Evolutionary conservation across 1,140 invertebrate species (phyloP), one percentile per base, ranked within the genome.

Genomic region (Pseudomyrmex cubaensis): DNA sequence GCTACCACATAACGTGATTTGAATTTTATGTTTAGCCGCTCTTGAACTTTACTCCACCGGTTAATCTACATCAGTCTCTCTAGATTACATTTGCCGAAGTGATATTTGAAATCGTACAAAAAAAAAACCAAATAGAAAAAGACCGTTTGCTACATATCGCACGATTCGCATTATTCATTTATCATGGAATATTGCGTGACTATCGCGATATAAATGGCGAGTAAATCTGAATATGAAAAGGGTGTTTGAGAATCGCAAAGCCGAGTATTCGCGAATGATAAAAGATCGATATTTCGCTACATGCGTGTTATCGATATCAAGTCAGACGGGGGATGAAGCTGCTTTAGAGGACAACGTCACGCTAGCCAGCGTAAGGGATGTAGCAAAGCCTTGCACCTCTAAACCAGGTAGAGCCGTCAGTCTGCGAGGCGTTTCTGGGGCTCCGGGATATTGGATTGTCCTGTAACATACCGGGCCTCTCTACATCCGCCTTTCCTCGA

Each of bases 401-500:
- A 63, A 82, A 80, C 61, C 59, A 74, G 64, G 69, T 66, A 75
- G 62, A 83, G 76, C 72, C 77, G 87, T 88, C 87, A 86, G 76
- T 70, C 64, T 35, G 15, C 83, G 73, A 74, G 87, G 85, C 85
- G 83, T 83, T 86, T 78, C 85, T 73, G 66, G 35, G 64, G 83
- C 62, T 74, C 64, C 76, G 75, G 82, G 78, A 85, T 90, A 90
- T 90, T 90, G 82, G 89, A 90, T 90, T 90, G 87, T 90, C 90
- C 78, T 87, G 84, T 89, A 88, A 89, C 88, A 67, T 83, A 86
- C 76, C 84, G 70, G 67, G 83, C 76, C 83, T 73, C 67, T 85
- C 35, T 35, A 35, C 62, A 61, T 73, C 86, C 63, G 56, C 22
- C 52, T 83, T 54, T 82, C 20, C 70, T 52, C 57, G 83, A 22